phyloP scores from a whole-genome alignment of 1,140 invertebrate species.

The Ceratosolen fusciceps region DNA sequence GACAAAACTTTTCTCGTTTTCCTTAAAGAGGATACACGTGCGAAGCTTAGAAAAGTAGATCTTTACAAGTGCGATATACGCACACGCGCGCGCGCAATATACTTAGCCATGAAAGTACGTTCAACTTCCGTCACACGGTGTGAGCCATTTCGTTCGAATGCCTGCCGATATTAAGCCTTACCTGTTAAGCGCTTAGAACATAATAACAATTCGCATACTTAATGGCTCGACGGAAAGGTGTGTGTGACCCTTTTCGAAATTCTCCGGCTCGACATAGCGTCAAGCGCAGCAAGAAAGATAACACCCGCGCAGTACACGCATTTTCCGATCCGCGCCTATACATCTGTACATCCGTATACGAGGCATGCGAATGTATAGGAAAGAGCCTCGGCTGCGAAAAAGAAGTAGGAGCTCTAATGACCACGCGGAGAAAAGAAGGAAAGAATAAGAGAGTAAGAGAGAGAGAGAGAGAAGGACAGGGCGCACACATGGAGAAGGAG shows the following conservation, averaged over 20 bases:
- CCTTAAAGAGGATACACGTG: no score
- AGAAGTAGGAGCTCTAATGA: slow-evolving; percentile 10
- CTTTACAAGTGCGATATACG: no score
- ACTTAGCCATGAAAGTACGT: no score
- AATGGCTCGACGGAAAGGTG: not conserved
- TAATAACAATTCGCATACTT: no score
- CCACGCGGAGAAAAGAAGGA: slow-evolving; percentile 1
- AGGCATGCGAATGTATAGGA: not conserved
- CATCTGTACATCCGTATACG: not conserved
- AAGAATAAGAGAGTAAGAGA: not conserved
- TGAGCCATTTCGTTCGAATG: no score
- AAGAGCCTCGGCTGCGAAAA: slow-evolving; percentile 27
- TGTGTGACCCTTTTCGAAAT: not conserved
- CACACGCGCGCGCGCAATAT: no score
- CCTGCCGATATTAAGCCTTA: no score
- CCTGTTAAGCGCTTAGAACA: no score
- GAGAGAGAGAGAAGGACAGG: slow-evolving; percentile 5
- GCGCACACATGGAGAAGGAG: not conserved
- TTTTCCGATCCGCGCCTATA: not conserved
- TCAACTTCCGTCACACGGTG: no score
- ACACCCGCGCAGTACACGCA: not conserved
- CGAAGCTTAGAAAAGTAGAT: no score
- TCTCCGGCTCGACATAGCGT: not conserved
- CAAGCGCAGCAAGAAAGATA: slow-evolving; percentile 1
- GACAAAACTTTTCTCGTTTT: no score